phyloP scores from a whole-genome alignment of 2,113 vertebrate genomes.

The Channa argus region DNA sequence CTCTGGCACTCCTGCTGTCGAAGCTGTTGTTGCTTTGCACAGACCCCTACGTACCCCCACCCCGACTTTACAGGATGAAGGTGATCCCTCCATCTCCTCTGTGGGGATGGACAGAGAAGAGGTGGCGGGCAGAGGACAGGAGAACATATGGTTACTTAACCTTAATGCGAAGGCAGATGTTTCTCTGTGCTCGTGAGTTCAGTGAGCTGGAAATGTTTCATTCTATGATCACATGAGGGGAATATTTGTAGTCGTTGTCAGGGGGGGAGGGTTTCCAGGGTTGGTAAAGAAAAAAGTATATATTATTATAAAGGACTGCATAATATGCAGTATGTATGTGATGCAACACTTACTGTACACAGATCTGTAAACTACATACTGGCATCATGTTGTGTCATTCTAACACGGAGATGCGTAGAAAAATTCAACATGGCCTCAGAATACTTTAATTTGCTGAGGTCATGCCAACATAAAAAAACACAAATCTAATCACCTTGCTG shows the following conservation, averaged over 20 bases:
- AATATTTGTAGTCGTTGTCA: constrained; percentile 35
- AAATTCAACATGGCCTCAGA: constrained; percentile 4
- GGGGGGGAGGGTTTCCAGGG: not conserved
- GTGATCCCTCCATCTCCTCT: constrained; percentile 60
- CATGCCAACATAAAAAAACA: constrained; percentile 6
- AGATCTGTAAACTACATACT: not conserved
- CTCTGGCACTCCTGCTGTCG: constrained; percentile 30
- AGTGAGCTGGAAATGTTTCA: constrained; percentile 50
- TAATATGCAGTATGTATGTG: too few species aligned
- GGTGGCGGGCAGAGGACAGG: constrained; percentile 14
- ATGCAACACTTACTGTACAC: too few species aligned
- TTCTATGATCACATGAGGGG: constrained; percentile 37
- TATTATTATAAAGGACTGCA: too few species aligned
- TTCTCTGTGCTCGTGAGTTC: constrained; percentile 35
- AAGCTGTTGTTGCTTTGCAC: constrained; percentile 44
- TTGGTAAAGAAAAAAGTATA: too few species aligned
- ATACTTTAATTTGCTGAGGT: constrained; percentile 30
- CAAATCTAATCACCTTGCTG: constrained; percentile 47
- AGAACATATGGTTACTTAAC: constrained; percentile 64
- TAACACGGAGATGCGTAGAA: not conserved
- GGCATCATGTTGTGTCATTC: not conserved
- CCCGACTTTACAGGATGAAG: constrained; percentile 35
- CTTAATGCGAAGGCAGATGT: constrained; percentile 61
- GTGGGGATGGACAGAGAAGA: constrained; percentile 42
- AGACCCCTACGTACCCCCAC: not conserved